Percentiles rank a stretch among this genome's conserved stretches.
Conservation (phyloP, 1,140 invertebrate genomes). For the Armadillidium nasatum region DNA sequence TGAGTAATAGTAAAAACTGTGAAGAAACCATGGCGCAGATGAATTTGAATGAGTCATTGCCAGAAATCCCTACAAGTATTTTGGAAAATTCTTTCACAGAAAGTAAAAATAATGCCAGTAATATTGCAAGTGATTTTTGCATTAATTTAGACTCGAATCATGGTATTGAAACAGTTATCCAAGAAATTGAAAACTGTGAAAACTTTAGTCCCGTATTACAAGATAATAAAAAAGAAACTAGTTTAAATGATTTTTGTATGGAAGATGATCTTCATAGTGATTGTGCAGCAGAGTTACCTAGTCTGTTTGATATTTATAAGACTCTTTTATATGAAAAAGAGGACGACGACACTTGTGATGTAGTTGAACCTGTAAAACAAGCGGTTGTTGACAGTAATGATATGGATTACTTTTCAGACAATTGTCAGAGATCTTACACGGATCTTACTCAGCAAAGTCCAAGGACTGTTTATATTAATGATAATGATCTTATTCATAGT, state of each 20-base stretch:
- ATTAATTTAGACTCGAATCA: too few relatives aligned
- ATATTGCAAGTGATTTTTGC: background rate
- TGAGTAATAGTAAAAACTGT: background rate
- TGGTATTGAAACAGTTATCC: too few relatives aligned
- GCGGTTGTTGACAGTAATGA: background rate
- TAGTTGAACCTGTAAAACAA: background rate
- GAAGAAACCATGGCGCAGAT: background rate
- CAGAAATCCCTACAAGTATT: background rate
- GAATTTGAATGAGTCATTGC: background rate
- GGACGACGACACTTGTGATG: background rate
- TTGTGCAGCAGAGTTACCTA: background rate
- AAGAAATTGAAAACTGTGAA: background rate
- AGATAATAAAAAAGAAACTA: background rate
- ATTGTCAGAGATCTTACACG: background rate
- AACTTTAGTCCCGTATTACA: background rate
- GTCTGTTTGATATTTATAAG: background rate
- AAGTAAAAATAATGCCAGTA: background rate
- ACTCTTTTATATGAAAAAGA: background rate
- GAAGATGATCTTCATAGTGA: background rate
- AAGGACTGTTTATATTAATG: background rate
- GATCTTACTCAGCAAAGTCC: background rate
- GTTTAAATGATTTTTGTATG: background rate
- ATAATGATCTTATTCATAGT: background rate
- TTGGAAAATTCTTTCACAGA: background rate
- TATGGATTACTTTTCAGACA: background rate